These are phyloP conservation scores for Ganaspis brasiliensis DNA, from an alignment of 2,888 invertebrate species.

Conservation along the genomic window DNA sequence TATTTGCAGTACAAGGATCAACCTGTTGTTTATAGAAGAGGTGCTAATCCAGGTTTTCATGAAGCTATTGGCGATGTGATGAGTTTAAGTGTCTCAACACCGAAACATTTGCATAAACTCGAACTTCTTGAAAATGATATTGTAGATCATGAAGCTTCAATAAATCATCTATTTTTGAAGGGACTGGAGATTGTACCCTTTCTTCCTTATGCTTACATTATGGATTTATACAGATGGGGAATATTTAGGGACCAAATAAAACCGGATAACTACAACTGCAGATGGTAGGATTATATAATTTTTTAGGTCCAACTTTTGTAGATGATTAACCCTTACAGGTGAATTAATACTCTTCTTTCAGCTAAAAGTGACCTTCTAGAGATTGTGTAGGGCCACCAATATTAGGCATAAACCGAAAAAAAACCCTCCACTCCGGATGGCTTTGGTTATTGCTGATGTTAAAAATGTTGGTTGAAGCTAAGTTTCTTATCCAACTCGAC, in stretches of 20 bases:
- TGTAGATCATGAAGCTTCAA: slow-evolving; percentile 66
- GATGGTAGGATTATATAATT: slow-evolving; percentile 84
- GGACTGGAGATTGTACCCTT: slow-evolving; percentile 82
- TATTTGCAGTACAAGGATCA: no score
- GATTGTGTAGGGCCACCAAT: no score
- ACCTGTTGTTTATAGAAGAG: slow-evolving; percentile 88
- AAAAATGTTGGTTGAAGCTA: no score
- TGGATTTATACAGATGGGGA: slow-evolving; percentile 84
- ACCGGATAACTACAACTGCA: slow-evolving; percentile 84
- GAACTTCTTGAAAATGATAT: slow-evolving; percentile 77
- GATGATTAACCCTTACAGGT: no score
- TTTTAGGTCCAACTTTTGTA: no score
- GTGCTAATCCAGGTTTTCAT: slow-evolving; percentile 83
- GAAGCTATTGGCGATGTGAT: slow-evolving; percentile 85
- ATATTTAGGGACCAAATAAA: slow-evolving; percentile 85
- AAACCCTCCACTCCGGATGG: no score
- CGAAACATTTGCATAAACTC: slow-evolving; percentile 83
- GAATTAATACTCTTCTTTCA: no score
- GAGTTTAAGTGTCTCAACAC: slow-evolving; percentile 82
- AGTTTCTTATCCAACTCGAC: no score
- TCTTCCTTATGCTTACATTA: slow-evolving; percentile 82
- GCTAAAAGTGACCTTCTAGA: no score
- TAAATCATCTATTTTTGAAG: slow-evolving; percentile 82
- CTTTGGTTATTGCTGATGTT: no score
- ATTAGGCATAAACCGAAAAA: no score